Base-by-base conservation (phyloP, 2,113 vertebrate genomes). In the Formicarius rufipectus region DNA sequence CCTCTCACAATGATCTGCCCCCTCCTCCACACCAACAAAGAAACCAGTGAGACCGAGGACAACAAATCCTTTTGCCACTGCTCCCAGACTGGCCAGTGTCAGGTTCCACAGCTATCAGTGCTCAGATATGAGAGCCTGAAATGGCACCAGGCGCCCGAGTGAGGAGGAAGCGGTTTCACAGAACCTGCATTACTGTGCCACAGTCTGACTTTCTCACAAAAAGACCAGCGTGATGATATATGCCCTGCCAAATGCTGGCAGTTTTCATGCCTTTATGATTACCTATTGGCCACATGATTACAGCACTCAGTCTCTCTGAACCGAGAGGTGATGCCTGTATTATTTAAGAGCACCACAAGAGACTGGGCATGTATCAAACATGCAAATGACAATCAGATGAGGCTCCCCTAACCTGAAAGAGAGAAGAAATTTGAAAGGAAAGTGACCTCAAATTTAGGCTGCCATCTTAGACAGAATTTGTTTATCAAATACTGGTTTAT, bases 31-130 rank as follows among this genome's bases (percentile, higher is more conserved):
- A n/a, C 7, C 20, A 71, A 78, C 25, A 47, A 30, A 62, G 18
- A 63, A 62, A 27, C 14, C 37, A 89, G 28, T 3, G 30, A 79
- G 59, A 55, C 13, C 18, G 23, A 30, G 40, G 10, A 55, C 45
- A 84, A 69, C 2, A 75, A 87, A 33, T 24, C 9, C 15, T 63
- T 35, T 84, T 64, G 28, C 23, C 45, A 25, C 40, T 55, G 14
- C 21, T 60, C 35, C 27, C 24, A 45, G 42, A 28, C 31, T 13
- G 10, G 27, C 22, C 49, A 64, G 24, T 3, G 7, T 33, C 62
- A 74, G 35, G 37, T 33, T 35, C 17, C 33, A 47, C 0, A 8
- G 50, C 22, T 37, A 75, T n/a, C 44, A 52, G 33, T 0, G 1
- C 18, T 72, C 19, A 16, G 21, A n/a, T 39, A 79, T 71, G 67